Evolutionary conservation across 2,888 invertebrate genomes (phyloP), one percentile per base, ranked within the genome.

Genomic region (Ectropis crepuscularia): DNA sequence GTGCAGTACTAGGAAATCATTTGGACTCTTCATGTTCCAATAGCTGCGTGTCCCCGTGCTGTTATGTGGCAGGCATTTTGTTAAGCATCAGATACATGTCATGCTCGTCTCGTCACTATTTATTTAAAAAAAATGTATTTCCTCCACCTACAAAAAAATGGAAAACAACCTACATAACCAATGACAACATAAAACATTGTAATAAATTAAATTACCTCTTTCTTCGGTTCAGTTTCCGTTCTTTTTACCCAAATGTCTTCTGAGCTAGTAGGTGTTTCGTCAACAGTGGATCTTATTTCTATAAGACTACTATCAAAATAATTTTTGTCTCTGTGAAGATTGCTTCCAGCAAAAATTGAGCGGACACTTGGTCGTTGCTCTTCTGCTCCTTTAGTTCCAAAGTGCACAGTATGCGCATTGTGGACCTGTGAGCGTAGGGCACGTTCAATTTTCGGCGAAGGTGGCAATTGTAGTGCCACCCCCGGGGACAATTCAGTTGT

Each of bases 271-370:
- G 95, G 94, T 47, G 94, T 89, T 72, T 94, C 95, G 68, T 95
- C 95, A n/a, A 95, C 95, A 61, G 94, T 94, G 73, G 95, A 95
- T 81, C 96, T 96, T 87, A 97, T 96, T 87, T 96, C 96, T 75
- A 97, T 95, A 72, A 97, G 91, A 69, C 96, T 96, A 73, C 95
- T 95, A 87, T 97, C 97, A 81, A 97, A 97, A 92, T 96, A 97
- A 70, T 95, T 93, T 79, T 96, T 96, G 86, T 97, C 96, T 69
- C 95, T 93, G 86, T 97, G 97, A 77, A 91, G 90, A 86, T 88
- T 90, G 83, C 87, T 84, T 63, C 83, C 86, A 77, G 94, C 86
- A 83, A 96, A 95, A 64, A 96, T 88, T 10, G 94, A 89, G 73
- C 95, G 94, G 28, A 95, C 90, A 46, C 94, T 94, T n/a, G 95